Conservation (phyloP, 2,113 vertebrate genomes). For the Mellivora capensis region DNA sequence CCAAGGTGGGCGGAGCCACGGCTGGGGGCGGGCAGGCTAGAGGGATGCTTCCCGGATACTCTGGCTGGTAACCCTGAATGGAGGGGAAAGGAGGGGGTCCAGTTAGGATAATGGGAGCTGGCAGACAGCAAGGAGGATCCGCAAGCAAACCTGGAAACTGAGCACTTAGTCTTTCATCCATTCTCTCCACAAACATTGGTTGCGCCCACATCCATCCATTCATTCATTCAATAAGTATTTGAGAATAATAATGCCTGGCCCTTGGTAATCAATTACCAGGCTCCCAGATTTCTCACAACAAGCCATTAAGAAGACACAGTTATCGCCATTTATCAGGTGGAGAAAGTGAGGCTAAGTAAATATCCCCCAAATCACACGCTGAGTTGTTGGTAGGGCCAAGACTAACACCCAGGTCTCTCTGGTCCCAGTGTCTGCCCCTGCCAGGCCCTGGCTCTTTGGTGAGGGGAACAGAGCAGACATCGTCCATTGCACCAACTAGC, state of each 20-base stretch:
- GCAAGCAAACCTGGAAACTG: not conserved
- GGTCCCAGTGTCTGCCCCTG: not conserved
- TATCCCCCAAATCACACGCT: not conserved
- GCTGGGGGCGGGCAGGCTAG: rapidly evolving
- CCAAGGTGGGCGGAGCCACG: rapidly evolving
- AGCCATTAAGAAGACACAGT: not conserved
- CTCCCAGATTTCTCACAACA: not conserved
- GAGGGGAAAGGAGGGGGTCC: not conserved
- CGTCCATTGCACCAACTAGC: not conserved
- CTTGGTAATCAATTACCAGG: not conserved
- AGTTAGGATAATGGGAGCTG: not conserved
- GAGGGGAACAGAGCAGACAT: not conserved
- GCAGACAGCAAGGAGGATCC: not conserved
- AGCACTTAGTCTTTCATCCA: not conserved
- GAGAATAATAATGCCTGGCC: not conserved
- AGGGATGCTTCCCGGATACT: not conserved
- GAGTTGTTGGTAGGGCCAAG: not conserved
- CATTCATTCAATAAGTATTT: not conserved
- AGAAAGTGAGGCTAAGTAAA: not conserved
- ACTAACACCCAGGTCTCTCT: not conserved
- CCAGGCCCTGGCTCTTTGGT: not conserved
- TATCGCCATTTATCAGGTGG: not conserved
- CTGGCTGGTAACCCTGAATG: not conserved
- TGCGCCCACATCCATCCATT: not conserved
- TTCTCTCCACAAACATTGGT: not conserved